Conservation (phyloP, 2,113 vertebrate species). For the Ornithorhynchus anatinus region DNA sequence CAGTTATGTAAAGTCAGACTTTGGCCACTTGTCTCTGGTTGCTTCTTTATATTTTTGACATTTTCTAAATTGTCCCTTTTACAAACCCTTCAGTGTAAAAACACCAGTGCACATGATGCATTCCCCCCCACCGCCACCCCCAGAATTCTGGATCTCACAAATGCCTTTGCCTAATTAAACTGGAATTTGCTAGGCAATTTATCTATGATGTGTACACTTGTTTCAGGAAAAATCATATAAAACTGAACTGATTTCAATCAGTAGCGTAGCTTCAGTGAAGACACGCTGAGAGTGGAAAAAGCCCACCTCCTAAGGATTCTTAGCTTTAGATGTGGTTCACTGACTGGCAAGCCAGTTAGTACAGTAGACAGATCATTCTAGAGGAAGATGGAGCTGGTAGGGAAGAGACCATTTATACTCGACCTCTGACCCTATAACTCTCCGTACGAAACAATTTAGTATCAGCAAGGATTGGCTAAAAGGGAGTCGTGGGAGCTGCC, state of each 20-base stretch:
- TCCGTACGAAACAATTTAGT: not conserved
- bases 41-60: slow-evolving; percentile 14
- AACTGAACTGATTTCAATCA: not conserved
- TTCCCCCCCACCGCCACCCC: slow-evolving; percentile 27
- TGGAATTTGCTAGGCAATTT: slow-evolving; percentile 57
- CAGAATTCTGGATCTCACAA: slow-evolving; percentile 32
- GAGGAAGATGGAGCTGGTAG: not conserved
- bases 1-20: slow-evolving; percentile 7
- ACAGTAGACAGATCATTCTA: not conserved
- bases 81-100: slow-evolving; percentile 29
- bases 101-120: slow-evolving; percentile 10
- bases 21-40: not conserved
- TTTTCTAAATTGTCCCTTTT: slow-evolving; percentile 38
- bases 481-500: not conserved
- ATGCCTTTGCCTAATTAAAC: slow-evolving; percentile 47
- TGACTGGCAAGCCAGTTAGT: not conserved
- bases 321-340: fast-evolving
- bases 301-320: not conserved
- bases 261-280: not conserved
- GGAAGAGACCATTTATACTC: not conserved
- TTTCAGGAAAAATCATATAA: slow-evolving; percentile 48
- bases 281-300: not conserved
- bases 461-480: not conserved
- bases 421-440: not conserved
- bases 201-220: slow-evolving; percentile 52